Conservation (phyloP, 2,888 invertebrate species). For the Meghimatium bilineatum region DNA sequence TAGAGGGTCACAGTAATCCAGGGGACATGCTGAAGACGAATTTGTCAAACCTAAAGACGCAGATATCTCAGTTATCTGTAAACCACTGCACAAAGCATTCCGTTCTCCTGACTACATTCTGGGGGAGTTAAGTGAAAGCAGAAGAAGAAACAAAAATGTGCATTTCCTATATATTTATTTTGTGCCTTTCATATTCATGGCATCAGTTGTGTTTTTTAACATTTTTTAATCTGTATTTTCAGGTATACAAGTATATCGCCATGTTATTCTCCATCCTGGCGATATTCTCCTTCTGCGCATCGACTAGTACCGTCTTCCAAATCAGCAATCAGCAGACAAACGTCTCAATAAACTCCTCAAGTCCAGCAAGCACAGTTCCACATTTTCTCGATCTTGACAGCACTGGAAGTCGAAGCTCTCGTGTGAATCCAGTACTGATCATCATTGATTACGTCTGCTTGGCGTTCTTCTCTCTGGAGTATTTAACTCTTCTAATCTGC, state of each 20-base stretch:
- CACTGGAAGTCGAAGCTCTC: conserved; percentile 41
- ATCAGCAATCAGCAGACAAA: conserved; percentile 10
- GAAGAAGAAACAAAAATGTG: no score
- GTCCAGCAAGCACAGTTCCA: background rate
- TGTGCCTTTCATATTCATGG: no score
- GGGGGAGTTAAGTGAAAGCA: no score
- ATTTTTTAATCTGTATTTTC: background rate
- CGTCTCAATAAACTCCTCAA: no score
- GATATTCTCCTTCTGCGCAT: conserved; percentile 55
- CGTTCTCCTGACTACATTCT: no score
- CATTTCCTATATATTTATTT: no score
- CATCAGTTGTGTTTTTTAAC: no score
- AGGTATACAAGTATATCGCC: conserved; percentile 55
- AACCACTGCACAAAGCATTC: no score
- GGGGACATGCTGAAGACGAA: no score
- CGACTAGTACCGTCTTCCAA: conserved; percentile 49
- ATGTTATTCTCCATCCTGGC: conserved; percentile 51
- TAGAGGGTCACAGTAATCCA: no score
- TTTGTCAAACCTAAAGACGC: no score
- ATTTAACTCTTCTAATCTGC: conserved; percentile 59
- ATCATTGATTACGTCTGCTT: conserved; percentile 62
- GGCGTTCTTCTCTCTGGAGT: conserved; percentile 67
- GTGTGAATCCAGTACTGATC: conserved; percentile 55
- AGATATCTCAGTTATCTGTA: no score
- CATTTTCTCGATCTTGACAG: background rate